phyloP scores from a whole-genome alignment of 2,888 invertebrate genomes.

The Cenopis cana region DNA sequence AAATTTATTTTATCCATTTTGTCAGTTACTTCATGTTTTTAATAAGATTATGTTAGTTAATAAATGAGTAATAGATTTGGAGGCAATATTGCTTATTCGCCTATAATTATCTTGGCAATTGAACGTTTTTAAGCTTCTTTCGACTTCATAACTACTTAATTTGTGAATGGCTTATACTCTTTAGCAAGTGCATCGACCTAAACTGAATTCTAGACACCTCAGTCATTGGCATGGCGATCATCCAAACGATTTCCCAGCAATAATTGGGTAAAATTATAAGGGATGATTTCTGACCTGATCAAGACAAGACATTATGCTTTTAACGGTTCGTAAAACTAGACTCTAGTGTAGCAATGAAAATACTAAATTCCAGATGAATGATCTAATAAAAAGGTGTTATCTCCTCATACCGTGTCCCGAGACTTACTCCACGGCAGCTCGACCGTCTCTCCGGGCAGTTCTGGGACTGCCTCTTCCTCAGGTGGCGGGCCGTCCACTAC shows the following conservation, averaged over 20 bases:
- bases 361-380: not conserved
- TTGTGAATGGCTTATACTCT: not conserved
- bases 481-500: constrained; percentile 62
- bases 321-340: too few relatives aligned
- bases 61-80: too few relatives aligned
- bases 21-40: too few relatives aligned
- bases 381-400: constrained; percentile 61
- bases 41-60: too few relatives aligned
- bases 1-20: constrained; percentile 24
- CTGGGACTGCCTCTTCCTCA: constrained; percentile 62
- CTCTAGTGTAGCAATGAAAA: too few relatives aligned
- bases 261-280: not conserved
- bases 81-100: not conserved
- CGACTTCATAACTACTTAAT: not conserved
- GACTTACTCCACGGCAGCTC: constrained; percentile 83
- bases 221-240: not conserved
- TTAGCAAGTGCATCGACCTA: not conserved
- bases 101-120: not conserved
- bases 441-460: constrained; percentile 79
- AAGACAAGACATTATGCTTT: not conserved
- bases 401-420: constrained; percentile 53
- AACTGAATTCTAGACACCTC: not conserved
- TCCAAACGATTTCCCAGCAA: not conserved
- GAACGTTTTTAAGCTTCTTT: not conserved
- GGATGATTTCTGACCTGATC: not conserved